A percentile compares a stretch with the other conserved stretches of the same genome.
Evolutionary conservation across 2,888 invertebrate species (phyloP).

Genomic region (Calameuta pallipes): DNA sequence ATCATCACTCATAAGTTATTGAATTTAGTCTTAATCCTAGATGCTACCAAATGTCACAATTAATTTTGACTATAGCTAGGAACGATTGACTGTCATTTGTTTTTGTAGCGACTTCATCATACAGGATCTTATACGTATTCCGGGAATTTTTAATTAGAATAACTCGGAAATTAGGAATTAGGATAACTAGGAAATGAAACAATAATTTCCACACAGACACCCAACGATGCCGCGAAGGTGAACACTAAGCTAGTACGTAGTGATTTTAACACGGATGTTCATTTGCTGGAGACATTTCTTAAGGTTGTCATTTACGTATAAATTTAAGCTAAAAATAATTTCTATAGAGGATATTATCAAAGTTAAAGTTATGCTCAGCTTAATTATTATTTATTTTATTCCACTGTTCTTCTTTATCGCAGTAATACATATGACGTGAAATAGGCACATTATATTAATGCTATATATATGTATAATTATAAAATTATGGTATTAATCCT

Average conservation of each 20-base stretch:
- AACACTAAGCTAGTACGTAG: too few relatives aligned
- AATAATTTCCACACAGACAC: too few relatives aligned
- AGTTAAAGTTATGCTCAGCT: not conserved
- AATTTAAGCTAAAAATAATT: not conserved
- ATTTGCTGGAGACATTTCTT: too few relatives aligned
- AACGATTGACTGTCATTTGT: not conserved
- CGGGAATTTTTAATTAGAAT: not conserved
- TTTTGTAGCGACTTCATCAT: not conserved
- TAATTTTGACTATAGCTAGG: not conserved
- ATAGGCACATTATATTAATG: not conserved
- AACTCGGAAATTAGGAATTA: too few relatives aligned
- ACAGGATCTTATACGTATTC: not conserved
- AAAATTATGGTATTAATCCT: not conserved
- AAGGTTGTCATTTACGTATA: too few relatives aligned
- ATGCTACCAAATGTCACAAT: not conserved
- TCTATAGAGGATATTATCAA: not conserved
- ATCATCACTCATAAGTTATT: not conserved
- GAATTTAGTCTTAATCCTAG: not conserved
- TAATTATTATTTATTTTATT: not conserved
- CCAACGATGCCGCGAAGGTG: too few relatives aligned
- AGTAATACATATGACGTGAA: not conserved
- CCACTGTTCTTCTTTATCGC: not conserved
- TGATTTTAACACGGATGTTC: too few relatives aligned
- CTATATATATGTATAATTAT: not conserved
- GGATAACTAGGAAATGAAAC: too few relatives aligned